phyloP scores from a whole-genome alignment of 2,113 vertebrate genomes.

The Oceanodroma tethys region DNA sequence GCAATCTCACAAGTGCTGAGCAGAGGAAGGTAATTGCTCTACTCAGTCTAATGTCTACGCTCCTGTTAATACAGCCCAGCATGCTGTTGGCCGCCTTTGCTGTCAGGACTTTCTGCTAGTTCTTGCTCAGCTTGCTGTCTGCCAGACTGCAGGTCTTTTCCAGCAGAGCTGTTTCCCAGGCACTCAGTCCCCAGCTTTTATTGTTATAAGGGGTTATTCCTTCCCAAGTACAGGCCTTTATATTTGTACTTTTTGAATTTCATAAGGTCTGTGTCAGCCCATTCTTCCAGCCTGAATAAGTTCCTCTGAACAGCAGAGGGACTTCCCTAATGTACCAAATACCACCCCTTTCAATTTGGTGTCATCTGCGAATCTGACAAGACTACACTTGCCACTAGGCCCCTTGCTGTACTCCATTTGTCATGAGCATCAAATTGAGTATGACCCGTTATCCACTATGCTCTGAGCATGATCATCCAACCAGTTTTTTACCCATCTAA shows the following conservation, averaged over 20 bases:
- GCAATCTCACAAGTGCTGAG: background rate
- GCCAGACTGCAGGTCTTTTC: background rate
- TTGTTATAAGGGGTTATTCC: background rate
- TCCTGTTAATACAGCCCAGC: background rate
- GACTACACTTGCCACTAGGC: background rate
- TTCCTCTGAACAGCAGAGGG: background rate
- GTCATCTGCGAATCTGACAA: background rate
- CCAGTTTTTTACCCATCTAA: background rate
- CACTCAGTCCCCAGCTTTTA: background rate
- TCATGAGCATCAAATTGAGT: too few relatives aligned
- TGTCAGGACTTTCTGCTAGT: background rate
- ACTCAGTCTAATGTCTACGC: background rate
- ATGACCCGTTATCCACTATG: background rate
- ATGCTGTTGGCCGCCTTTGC: background rate
- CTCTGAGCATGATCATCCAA: background rate
- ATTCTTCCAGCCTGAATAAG: background rate
- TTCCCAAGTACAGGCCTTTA: background rate
- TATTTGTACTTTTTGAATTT: background rate
- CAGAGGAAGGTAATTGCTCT: background rate
- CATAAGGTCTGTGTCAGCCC: background rate
- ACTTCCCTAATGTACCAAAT: background rate
- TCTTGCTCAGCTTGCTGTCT: background rate
- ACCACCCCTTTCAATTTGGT: background rate
- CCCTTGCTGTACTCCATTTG: background rate
- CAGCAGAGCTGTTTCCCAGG: background rate